Evolutionary conservation across 1,140 invertebrate genomes (phyloP), one percentile per base, ranked within the genome.

Genomic region (Latrodectus geometricus): DNA sequence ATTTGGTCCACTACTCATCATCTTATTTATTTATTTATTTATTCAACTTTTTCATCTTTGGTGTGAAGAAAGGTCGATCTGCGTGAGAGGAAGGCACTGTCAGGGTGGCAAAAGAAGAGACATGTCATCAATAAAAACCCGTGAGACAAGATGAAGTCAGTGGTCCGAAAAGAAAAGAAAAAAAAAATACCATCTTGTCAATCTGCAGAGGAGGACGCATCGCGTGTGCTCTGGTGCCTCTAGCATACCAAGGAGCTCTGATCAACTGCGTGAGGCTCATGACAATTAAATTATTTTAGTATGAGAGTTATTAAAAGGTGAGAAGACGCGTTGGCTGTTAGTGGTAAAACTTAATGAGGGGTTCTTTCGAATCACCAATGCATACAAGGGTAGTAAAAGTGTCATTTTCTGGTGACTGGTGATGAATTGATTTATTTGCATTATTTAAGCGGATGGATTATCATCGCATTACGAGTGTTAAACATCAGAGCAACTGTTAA

Each of bases 111-210:
- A 17, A 48, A 35, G 35, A 49, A 11, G 9, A 48, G 61, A 66
- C 11, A 50, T 12, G 76, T 15, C 76, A 79, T 79, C 76, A 66
- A 79, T 79, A 79, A 79, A 79, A 79, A 79, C 76, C 54, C 76
- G 61, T 79, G 76, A 79, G 76, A 79, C 76, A 79, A 79, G 76
- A 79, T 68, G 48, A 79, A 56, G 23, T 79, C 74, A 76, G 17
- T 15, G 52, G 74, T 61, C 73, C 73, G 48, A 52, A 75, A 75
- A 61, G 54, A 61, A 61, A 61, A n/a, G n/a, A n/a, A n/a, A 2
- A 11, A 11, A 61, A 61, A 61, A 35, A 72, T 48, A 17, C 23
- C 12, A 48, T 17, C 8, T 15, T 75, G 73, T 75, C 73, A 52
- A n/a, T 23, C 11, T 56, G 15, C 12, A 50, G 68, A 12, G 20